These are phyloP conservation scores for Oscheius sp. DNA, from an alignment of 1,140 invertebrate genomes.

Conservation along the genomic window DNA sequence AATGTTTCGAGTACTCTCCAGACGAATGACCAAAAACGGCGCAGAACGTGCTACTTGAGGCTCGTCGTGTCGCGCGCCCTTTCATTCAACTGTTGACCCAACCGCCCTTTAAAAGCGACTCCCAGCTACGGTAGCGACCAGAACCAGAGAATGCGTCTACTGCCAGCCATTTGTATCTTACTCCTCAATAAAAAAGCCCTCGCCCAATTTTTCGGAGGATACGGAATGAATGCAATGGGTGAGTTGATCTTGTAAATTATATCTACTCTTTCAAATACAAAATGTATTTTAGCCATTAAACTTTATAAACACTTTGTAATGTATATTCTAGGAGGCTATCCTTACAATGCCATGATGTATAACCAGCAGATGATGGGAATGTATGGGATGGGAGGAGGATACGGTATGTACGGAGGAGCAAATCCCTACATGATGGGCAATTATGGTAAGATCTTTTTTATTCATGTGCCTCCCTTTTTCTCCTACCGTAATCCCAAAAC, in stretches of 20 bases:
- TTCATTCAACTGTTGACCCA: not conserved
- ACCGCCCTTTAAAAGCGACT: not conserved
- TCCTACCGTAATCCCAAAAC: not conserved
- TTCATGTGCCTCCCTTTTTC: not conserved
- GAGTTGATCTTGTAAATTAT: too few species aligned
- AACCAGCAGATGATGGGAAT: conserved; percentile 1
- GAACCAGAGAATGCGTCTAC: not conserved
- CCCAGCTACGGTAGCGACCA: not conserved
- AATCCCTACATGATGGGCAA: not conserved
- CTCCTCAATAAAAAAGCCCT: not conserved
- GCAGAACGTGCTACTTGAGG: not conserved
- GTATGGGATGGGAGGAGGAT: not conserved
- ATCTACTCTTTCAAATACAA: too few species aligned
- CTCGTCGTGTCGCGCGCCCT: not conserved
- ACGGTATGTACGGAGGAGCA: not conserved
- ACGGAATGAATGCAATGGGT: conserved; percentile 2
- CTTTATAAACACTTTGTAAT: not conserved
- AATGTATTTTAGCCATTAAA: too few species aligned
- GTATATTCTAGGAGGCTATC: not conserved
- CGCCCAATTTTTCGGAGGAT: not conserved
- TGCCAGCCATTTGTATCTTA: not conserved
- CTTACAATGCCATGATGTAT: not conserved
- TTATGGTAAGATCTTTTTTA: not conserved
- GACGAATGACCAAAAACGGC: not conserved
- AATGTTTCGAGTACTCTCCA: too few species aligned